These are phyloP conservation scores for Buphagus erythrorhynchus DNA, from an alignment of 2,797 vertebrate species.

Conservation along the genomic window DNA sequence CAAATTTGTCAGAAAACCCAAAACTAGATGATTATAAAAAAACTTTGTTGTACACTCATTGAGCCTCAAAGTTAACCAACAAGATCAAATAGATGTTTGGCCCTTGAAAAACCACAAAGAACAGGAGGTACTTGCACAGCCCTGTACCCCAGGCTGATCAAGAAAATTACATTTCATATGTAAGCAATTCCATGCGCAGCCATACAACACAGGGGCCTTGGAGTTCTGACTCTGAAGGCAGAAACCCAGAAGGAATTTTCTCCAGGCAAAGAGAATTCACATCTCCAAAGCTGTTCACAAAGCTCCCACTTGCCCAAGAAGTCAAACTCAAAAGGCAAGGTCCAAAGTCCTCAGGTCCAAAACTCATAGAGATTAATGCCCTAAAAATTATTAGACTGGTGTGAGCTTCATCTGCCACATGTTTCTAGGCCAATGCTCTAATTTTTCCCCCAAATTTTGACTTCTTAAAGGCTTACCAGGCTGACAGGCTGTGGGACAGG, in stretches of 20 bases:
- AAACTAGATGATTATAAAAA: neutral
- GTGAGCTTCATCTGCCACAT: rapidly evolving
- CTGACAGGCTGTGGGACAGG: slow-evolving; percentile 85
- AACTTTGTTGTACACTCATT: neutral
- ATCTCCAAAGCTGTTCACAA: neutral
- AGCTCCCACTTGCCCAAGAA: neutral
- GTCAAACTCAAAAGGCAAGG: neutral
- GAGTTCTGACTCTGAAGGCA: neutral
- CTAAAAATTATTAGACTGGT: neutral
- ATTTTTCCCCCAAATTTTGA: neutral
- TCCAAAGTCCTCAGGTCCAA: neutral
- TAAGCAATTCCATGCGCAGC: neutral
- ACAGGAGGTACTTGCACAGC: neutral
- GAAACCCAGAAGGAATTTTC: neutral
- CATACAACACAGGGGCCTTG: rapidly evolving
- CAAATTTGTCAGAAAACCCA: neutral
- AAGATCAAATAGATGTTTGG: neutral
- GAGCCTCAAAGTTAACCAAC: neutral
- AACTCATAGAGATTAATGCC: neutral
- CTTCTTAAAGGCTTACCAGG: slow-evolving; percentile 78
- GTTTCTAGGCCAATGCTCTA: neutral
- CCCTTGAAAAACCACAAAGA: neutral
- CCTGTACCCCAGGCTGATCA: rapidly evolving
- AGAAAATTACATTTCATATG: neutral
- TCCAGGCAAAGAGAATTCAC: neutral